These are phyloP conservation scores for Molorchus minor DNA, from an alignment of 2,888 invertebrate species.

Conservation along the genomic window DNA sequence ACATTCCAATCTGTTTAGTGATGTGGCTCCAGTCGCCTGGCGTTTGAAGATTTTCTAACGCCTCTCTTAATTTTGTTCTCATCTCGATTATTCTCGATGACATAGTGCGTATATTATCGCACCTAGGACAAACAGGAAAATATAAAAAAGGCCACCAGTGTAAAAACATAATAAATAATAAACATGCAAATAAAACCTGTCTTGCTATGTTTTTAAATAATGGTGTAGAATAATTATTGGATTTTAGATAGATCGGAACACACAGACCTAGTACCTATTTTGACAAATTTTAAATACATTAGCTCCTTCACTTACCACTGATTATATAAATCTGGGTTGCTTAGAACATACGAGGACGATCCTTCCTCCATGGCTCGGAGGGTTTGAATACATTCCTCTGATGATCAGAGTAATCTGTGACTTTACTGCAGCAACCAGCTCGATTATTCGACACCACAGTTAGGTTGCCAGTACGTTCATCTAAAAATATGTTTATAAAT, in stretches of 20 bases:
- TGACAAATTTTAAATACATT: too few relatives aligned
- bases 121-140: conserved; percentile 73
- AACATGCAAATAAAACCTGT: too few relatives aligned
- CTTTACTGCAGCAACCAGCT: conserved; percentile 72
- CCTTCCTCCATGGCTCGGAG: conserved; percentile 94
- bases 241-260: too few relatives aligned
- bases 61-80: conserved; percentile 79
- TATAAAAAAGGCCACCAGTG: too few relatives aligned
- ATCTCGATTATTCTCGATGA: conserved; percentile 87
- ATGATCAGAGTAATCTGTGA: conserved; percentile 90
- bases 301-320: conserved; percentile 75
- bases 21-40: conserved; percentile 98
- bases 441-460: conserved; percentile 77
- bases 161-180: too few relatives aligned
- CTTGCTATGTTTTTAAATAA: too few relatives aligned
- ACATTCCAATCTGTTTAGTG: conserved; percentile 96
- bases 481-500: too few relatives aligned
- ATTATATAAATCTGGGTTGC: conserved; percentile 74
- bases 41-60: conserved; percentile 78
- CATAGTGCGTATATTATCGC: conserved; percentile 85
- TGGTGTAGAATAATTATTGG: too few relatives aligned
- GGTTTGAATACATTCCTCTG: conserved; percentile 95
- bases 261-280: too few relatives aligned
- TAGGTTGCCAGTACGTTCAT: conserved; percentile 95
- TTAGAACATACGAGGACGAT: conserved; percentile 85